A percentile compares a stretch with the other conserved stretches of the same genome.
These are phyloP conservation scores for Agrochola macilenta DNA, from an alignment of 2,888 invertebrate genomes.

Conservation along the genomic window DNA sequence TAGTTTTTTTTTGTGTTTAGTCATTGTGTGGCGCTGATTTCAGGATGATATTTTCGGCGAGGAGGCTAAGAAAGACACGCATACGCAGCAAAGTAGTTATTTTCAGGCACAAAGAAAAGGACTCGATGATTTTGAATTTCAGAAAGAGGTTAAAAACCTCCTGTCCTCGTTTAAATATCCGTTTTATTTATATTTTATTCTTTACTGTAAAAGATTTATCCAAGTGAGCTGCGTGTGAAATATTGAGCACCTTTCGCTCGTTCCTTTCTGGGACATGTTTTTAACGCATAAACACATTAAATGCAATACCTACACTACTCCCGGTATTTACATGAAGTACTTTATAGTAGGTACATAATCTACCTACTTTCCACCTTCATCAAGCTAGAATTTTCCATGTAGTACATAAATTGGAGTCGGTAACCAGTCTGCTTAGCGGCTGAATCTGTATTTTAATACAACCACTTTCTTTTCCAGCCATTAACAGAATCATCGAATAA, in stretches of 20 bases:
- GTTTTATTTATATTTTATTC: conserved; percentile 8
- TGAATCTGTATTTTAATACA: conserved; percentile 24
- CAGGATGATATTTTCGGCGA: conserved; percentile 7
- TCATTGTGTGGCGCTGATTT: background rate
- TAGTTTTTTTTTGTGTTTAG: background rate
- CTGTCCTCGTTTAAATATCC: background rate
- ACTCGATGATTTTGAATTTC: conserved; percentile 23
- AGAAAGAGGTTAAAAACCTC: background rate
- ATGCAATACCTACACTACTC: background rate
- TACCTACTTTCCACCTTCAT: conserved; percentile 24
- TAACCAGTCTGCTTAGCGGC: background rate
- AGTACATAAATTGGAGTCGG: background rate
- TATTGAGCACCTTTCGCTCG: conserved; percentile 14
- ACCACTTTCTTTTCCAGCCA: conserved; percentile 14
- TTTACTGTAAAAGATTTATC: background rate
- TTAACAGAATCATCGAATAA: background rate
- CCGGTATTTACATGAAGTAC: background rate
- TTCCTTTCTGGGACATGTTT: conserved; percentile 20
- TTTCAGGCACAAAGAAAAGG: conserved; percentile 43
- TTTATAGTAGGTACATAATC: background rate
- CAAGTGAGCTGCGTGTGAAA: background rate
- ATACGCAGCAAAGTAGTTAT: background rate
- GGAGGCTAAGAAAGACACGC: background rate
- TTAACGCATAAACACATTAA: conserved; percentile 22
- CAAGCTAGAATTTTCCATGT: conserved; percentile 14